A percentile compares a stretch with the other conserved stretches of the same genome.
Conservation (phyloP, 2,888 invertebrate genomes). For the Dyspetes luteomarginatus region DNA sequence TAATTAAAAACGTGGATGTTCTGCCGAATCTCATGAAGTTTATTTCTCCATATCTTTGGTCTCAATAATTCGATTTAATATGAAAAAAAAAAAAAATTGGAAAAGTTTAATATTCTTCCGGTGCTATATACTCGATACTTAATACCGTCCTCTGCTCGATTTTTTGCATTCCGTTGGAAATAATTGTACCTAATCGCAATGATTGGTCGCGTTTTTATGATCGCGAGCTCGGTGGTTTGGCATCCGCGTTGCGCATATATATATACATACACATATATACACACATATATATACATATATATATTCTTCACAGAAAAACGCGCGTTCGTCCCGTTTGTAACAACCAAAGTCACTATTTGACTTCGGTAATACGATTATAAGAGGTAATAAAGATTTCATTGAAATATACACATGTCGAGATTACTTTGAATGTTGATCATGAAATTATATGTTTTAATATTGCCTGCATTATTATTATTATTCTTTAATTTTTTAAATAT, state of each 20-base stretch:
- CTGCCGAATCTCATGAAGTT: too few relatives aligned
- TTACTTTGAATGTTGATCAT: too few relatives aligned
- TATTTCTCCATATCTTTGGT: too few relatives aligned
- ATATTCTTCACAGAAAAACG: conserved; percentile 55
- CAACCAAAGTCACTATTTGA: conserved; percentile 79
- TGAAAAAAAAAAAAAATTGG: background rate
- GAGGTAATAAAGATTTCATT: conserved; percentile 80
- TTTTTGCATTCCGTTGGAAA: background rate
- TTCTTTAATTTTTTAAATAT: too few relatives aligned
- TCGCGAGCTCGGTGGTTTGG: conserved; percentile 24
- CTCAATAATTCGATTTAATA: too few relatives aligned
- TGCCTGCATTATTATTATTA: too few relatives aligned
- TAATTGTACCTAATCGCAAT: background rate
- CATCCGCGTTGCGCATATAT: conserved; percentile 43
- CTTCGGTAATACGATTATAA: conserved; percentile 74
- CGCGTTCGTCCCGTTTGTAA: conserved; percentile 72
- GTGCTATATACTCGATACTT: background rate
- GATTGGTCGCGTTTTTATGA: background rate
- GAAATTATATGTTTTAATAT: too few relatives aligned
- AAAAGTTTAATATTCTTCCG: background rate
- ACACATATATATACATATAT: conserved; percentile 29
- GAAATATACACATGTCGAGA: conserved; percentile 67
- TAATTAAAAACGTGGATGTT: too few relatives aligned
- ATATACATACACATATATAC: conserved; percentile 34
- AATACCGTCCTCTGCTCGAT: background rate